Base-by-base conservation (phyloP, 2,888 invertebrate genomes). In the Eupithecia tripunctaria region DNA sequence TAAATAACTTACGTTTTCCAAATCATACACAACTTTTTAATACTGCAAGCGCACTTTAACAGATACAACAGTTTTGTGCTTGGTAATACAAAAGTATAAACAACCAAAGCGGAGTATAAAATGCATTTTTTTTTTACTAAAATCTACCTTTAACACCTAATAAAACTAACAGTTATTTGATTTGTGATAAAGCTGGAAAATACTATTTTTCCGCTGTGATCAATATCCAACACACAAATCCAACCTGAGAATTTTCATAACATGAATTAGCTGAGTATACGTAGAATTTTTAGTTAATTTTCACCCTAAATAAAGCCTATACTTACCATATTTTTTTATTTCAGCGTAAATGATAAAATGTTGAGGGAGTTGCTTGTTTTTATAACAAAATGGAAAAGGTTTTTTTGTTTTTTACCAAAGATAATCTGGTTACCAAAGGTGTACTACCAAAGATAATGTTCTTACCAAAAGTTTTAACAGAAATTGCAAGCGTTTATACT, bases 71-170 rank as follows among this genome's bases (percentile, higher is more conserved):
- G 21, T 47, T 15, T 70, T 76, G 63, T 75, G 70, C 67, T 62
- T 56, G 12, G 38, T 56, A 36, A n/a, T 68, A n/a, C 21, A 36
- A 67, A 21, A 43, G 14, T 36, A n/a, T 67, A 67, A 63, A 77
- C 70, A 74, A 76, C 47, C 65, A 56, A 75, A 78, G 68, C 74
- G 18, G 47, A 25, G 21, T 76, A 73, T 32, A 71, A 71, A 76
- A 73, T 70, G 38, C 67, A 70, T 68, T 71, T 41, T 27, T 12
- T 68, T 29, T 6, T 66, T 56, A 56, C 21, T 4, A 12, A 56
- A 63, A 27, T 29, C 29, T 60, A 36, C 14, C 36, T 36, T n/a
- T 38, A 32, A 38, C 4, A 21, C 36, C 12, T 21, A 21, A 64
- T 25, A 25, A 21, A 63, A n/a, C 32, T n/a, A 63, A 63, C n/a